These are phyloP conservation scores for Poecilus cupreus DNA, from an alignment of 2,888 invertebrate species.

Conservation along the genomic window DNA sequence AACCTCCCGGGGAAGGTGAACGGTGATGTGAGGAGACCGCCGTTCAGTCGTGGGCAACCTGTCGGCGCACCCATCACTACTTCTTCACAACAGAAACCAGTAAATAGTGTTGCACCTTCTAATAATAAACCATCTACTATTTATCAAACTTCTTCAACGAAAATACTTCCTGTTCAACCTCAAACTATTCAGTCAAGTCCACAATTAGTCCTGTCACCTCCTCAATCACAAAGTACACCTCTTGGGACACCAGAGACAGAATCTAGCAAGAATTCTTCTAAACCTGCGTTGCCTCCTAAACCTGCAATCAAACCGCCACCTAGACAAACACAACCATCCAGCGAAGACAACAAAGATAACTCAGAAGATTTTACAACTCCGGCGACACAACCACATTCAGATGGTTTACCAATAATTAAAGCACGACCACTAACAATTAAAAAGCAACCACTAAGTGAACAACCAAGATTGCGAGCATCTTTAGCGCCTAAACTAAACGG, in stretches of 20 bases:
- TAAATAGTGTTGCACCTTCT: constrained; percentile 90
- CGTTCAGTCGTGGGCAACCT: constrained; percentile 65
- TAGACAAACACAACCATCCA: constrained; percentile 71
- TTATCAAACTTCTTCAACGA: constrained; percentile 87
- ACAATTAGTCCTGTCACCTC: constrained; percentile 73
- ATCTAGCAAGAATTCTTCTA: constrained; percentile 75
- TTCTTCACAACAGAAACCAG: constrained; percentile 81
- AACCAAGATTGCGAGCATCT: constrained; percentile 82
- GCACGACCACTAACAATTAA: constrained; percentile 89
- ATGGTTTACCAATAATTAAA: constrained; percentile 79
- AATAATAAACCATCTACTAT: constrained; percentile 85
- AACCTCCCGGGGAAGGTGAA: constrained; percentile 56
- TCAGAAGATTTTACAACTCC: constrained; percentile 60
- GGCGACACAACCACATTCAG: constrained; percentile 72
- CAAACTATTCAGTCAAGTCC: constrained; percentile 75
- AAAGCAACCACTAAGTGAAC: constrained; percentile 88
- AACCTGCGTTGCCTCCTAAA: constrained; percentile 90
- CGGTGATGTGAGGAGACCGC: constrained; percentile 61
- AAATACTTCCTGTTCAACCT: constrained; percentile 87
- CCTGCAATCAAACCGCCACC: constrained; percentile 81
- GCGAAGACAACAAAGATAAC: constrained; percentile 63
- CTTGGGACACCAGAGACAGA: constrained; percentile 74
- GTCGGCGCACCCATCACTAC: constrained; percentile 66
- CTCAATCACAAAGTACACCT: constrained; percentile 79
- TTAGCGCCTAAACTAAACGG: constrained; percentile 76